Evolutionary conservation across 1,140 invertebrate genomes (phyloP), one percentile per base, ranked within the genome.

Genomic region (Centruroides sculpturatus): DNA sequence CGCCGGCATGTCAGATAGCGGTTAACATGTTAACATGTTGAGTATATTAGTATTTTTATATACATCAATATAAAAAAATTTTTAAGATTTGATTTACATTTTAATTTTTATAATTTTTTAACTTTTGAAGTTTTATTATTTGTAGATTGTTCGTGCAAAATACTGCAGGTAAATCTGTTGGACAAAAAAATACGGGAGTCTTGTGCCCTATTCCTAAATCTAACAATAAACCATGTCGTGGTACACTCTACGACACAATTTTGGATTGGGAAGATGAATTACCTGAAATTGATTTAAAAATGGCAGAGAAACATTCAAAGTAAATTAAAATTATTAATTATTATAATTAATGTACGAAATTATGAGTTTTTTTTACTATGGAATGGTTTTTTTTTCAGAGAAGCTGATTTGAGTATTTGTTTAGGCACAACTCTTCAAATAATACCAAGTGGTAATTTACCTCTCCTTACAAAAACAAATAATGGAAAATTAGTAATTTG

Each of bases 181-280:
- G 93, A 0, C 85, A 93, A 72, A 96, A 94, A 71, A 82, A 79
- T 66, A 82, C 92, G 60, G 87, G 86, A 23, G 81, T 82, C 47
- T 78, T 78, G 10, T 98, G 89, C 78, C 81, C 78, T 74, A 66
- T 74, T 77, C 56, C 52, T 9, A 74, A 76, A 69, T 56, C 64
- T 34, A 71, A 65, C 56, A 81, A 80, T 53, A 76, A 87, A 62
- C 79, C 81, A 4, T 93, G 91, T 71, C 78, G 94, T 62, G 94
- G 95, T 35, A 83, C 85, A 63, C 75, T 97, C 53, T 77, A 84
- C 64, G 96, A 99, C 74, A 94, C 86, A 41, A 89, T 98, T 60
- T 77, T 99, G n/a, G 96, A 99, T 76, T 99, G 96, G 96, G 95
- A 99, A 71, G 86, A 92, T 71, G 85, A 85, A 74, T 78, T 99